Evolutionary conservation across 2,888 invertebrate species (phyloP).

Genomic region (Leptinotarsa haldemani): DNA sequence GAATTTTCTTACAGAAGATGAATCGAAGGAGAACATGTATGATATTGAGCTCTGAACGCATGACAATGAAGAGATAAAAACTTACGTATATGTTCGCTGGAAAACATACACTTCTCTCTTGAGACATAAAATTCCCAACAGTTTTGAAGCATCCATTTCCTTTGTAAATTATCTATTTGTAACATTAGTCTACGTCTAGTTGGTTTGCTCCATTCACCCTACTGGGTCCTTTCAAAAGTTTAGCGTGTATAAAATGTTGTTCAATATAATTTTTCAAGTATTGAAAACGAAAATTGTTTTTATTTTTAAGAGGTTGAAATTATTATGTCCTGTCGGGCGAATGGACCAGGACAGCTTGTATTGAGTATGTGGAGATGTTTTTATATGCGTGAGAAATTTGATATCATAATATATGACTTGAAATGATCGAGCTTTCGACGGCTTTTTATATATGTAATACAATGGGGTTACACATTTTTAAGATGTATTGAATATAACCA

Average conservation of each 20-base stretch:
- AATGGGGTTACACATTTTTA: constrained; percentile 66
- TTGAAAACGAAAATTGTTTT: constrained; percentile 43
- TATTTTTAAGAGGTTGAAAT: constrained; percentile 42
- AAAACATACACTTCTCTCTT: too few relatives aligned
- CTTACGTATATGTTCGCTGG: too few relatives aligned
- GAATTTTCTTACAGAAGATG: not conserved
- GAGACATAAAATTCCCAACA: not conserved
- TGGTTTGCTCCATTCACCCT: constrained; percentile 22
- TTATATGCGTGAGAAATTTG: constrained; percentile 65
- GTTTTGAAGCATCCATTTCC: constrained; percentile 29
- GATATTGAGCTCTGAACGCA: too few relatives aligned
- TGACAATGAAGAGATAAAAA: too few relatives aligned
- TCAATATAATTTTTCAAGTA: constrained; percentile 42
- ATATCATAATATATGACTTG: constrained; percentile 65
- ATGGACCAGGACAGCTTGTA: constrained; percentile 40
- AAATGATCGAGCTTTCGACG: constrained; percentile 68
- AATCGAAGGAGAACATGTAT: not conserved
- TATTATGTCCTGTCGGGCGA: constrained; percentile 23
- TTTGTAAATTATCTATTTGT: constrained; percentile 64
- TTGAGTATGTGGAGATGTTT: constrained; percentile 62
- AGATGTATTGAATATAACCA: constrained; percentile 67
- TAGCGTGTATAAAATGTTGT: constrained; percentile 51
- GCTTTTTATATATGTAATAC: constrained; percentile 68
- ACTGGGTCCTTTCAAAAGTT: constrained; percentile 39
- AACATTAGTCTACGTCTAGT: constrained; percentile 60